Evolutionary conservation across 2,113 vertebrate genomes (phyloP), one percentile per base, ranked within the genome.

Genomic region (Craseonycteris thonglongyai): DNA sequence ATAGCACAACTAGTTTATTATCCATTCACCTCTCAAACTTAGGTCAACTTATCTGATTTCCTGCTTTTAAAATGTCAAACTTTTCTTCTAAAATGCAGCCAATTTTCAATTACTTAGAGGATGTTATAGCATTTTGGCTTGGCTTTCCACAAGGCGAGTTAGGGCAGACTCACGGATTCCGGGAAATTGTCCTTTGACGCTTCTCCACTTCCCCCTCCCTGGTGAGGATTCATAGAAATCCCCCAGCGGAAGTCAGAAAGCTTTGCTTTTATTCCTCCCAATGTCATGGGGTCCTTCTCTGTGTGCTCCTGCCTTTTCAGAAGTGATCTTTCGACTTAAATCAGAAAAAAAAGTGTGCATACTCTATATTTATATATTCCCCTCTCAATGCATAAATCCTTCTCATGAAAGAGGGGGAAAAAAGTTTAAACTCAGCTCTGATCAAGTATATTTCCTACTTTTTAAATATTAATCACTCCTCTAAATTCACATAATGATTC

Each of bases 21-120:
- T 89, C 80, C 35, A 74, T 56, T 63, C 12, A 30, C 66, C 85
- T 81, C 71, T 42, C 87, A 88, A 85, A 94, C 81, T 92, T 83
- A 85, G 35, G 56, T 63, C 45, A 94, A 51, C 2, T 69, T 75
- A 81, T 83, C 42, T 71, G 58, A 24, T 71, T 61, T 74, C 45
- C 72, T 59, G 18, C 16, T 79, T 63, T 79, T n/a, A 45, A 95
- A 94, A 94, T 79, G 51, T 79, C 56, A 74, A 24, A 7, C n/a
- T 91, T 87, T 85, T 45, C 49, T 83, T 84, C 65, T 51, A 78
- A 82, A 82, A 40, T 7, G 35, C 30, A 92, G 47, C 66, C 90
- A 90, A 76, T n/a, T 58, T 58, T 16, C 35, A 88, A 35, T 90
- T 49, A 49, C 68, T 28, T 58, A 35, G 58, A 82, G 22, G 33